Conservation (phyloP, 1,140 invertebrate genomes). For the Drosophila nikananu region DNA sequence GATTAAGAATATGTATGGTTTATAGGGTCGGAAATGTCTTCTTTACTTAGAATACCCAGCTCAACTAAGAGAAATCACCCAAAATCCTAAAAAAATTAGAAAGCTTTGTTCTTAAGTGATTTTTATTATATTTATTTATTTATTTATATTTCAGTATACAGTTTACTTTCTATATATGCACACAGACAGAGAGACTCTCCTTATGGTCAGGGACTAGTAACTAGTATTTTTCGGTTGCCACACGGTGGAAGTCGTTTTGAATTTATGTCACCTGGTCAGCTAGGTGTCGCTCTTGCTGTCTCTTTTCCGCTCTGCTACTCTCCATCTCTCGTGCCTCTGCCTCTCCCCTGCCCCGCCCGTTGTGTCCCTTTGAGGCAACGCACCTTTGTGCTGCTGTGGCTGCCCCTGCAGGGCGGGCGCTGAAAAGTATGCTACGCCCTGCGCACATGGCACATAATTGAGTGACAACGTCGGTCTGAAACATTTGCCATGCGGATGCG, state of each 20-base stretch:
- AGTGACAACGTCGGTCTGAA: constrained; percentile 78
- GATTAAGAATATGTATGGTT: too few relatives aligned
- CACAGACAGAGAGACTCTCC: background rate
- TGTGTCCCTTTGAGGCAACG: constrained; percentile 12
- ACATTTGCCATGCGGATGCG: constrained; percentile 76
- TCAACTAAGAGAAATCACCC: too few relatives aligned
- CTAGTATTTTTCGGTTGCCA: constrained; percentile 5
- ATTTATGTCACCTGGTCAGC: constrained; percentile 52
- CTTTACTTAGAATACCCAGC: too few relatives aligned
- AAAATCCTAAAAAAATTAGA: too few relatives aligned
- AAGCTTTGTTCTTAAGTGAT: too few relatives aligned
- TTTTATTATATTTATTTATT: too few relatives aligned
- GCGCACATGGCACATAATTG: constrained; percentile 80
- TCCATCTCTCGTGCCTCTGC: background rate
- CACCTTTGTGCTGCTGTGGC: constrained; percentile 10
- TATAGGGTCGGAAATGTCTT: too few relatives aligned
- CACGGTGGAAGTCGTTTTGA: constrained; percentile 19
- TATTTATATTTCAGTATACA: too few relatives aligned
- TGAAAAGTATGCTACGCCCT: constrained; percentile 74
- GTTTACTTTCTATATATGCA: too few relatives aligned
- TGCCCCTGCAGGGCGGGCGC: constrained; percentile 38
- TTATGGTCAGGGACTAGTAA: background rate
- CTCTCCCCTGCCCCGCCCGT: background rate
- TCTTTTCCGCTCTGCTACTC: too few relatives aligned
- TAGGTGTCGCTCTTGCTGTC: background rate